These are phyloP conservation scores for Burhinus bistriatus DNA, from an alignment of 2,113 vertebrate species.

Conservation along the genomic window DNA sequence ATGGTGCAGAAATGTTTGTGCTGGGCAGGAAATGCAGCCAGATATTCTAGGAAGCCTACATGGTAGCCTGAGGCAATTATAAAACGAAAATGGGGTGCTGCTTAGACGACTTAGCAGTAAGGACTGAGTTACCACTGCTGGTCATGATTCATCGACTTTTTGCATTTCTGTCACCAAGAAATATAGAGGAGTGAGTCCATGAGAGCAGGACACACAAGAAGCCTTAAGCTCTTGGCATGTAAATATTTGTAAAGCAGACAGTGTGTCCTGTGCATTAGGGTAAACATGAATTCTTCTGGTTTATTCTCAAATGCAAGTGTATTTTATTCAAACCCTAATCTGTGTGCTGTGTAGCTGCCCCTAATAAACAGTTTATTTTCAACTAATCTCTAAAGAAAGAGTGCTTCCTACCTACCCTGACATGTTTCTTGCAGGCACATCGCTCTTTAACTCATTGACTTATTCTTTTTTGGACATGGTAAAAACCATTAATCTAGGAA, in stretches of 20 bases:
- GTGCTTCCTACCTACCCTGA: background rate
- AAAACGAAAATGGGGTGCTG: background rate
- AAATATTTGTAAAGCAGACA: slow-evolving; percentile 63
- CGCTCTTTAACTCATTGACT: background rate
- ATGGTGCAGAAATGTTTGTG: background rate
- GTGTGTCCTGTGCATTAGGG: background rate
- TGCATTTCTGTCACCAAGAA: background rate
- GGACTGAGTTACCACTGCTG: background rate
- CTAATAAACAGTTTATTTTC: slow-evolving; percentile 3
- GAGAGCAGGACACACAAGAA: slow-evolving; percentile 59
- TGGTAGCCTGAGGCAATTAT: background rate
- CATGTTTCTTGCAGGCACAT: background rate
- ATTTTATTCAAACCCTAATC: background rate
- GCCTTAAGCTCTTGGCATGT: slow-evolving; percentile 13
- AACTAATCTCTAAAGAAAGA: background rate
- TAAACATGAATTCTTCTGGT: slow-evolving; percentile 33
- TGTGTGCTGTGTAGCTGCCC: background rate
- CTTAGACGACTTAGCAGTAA: background rate
- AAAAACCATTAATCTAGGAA: background rate
- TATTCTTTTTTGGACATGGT: background rate
- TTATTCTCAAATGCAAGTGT: background rate
- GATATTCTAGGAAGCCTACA: background rate
- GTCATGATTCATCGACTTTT: background rate
- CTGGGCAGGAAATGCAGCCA: background rate
- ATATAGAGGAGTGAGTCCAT: background rate